Base-by-base conservation (phyloP, 2,113 vertebrate genomes). In the Furnarius figulus region DNA sequence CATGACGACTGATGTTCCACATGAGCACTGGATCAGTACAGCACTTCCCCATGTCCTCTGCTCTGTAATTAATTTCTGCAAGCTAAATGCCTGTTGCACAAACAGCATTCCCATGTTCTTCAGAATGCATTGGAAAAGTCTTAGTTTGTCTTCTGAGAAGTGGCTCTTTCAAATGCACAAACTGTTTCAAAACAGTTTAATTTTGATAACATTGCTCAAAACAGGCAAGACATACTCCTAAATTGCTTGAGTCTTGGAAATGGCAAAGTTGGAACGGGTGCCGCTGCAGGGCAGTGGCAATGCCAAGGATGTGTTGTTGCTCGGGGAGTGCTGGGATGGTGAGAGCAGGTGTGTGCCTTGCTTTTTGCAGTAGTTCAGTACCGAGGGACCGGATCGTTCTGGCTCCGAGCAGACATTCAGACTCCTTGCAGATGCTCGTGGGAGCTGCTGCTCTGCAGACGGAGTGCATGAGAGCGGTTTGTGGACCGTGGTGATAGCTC, bases 241-340 rank as follows among this genome's bases (percentile, higher is more conserved):
- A 9, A 19, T 3, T 2, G 35, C 39, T 13, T 4, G 10, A 17
- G 14, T 10, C 19, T n/a, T 21, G 59, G 46, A 10, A 33, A 10
- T 0, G 6, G 23, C 12, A 4, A 9, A 1, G 5, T 8, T 2
- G 77, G 53, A 9, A 1, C 1, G 19, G 33, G 0, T 1, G 1
- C 30, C 18, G 30, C 71, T 47, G 70, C 22, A 6, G 3, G 46
- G 23, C 30, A 0, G 0, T 0, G 49, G 87, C 21, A 5, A 13
- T 2, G 67, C 8, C 1, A 3, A 3, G 70, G 40, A 4, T 1
- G 62, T 6, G 75, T 37, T 40, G 87, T 40, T 8, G 6, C 3
- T 7, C 1, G 14, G 47, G 42, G 21, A n/a, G 44, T 1, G 37
- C 58, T 5, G 65, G 61, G 19, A 2, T 1, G 3, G 1, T 0